Base-by-base conservation (phyloP, 2,888 invertebrate genomes). In the Cheilosia pagana region DNA sequence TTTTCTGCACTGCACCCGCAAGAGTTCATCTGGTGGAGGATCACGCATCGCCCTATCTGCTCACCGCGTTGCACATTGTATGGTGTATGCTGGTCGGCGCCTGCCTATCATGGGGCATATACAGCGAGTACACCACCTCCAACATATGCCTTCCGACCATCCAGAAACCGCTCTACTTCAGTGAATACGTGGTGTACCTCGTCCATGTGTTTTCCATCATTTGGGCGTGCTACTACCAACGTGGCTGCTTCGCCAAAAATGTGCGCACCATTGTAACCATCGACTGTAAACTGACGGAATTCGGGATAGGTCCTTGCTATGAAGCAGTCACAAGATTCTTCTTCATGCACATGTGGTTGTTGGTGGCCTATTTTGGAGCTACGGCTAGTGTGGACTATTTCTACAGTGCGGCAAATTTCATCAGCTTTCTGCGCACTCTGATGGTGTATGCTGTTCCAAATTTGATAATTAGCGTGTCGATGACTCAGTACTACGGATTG, bases 401-500 rank as follows among this genome's bases (percentile, higher is more conserved):
- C 45, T 86, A 87, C 41, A 79, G 59, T 19, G 19, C 63, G 6
- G 45, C 28, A 14, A 14, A 45, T 25, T 16, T 72, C 0, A 0
- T 77, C 1, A 52, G 59, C 12, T 71, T 75, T 12, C 3, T 87
- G 3, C 76, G 86, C 8, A 72, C 62, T 31, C 62, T 75, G 21
- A 67, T 60, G 6, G 87, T 88, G 14, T 88, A 88, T 53, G 12
- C 87, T 1, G 4, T 87, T 25, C 88, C 89, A 0, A 88, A 89
- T 60, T 28, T 87, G 2, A 87, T 89, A 23, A 81, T 88, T 14
- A 72, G 87, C 16, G 62, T 87, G 0, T 88, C 88, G 3, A 70
- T 88, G 39, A 31, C 77, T 7, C 89, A 88, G 31, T 89, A 89
- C 68, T 88, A 88, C 52, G 75, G 45, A 4, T 52, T 88, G 0